These are phyloP conservation scores for Quadroppia sp. DNA, from an alignment of 2,888 invertebrate species.

Conservation along the genomic window DNA sequence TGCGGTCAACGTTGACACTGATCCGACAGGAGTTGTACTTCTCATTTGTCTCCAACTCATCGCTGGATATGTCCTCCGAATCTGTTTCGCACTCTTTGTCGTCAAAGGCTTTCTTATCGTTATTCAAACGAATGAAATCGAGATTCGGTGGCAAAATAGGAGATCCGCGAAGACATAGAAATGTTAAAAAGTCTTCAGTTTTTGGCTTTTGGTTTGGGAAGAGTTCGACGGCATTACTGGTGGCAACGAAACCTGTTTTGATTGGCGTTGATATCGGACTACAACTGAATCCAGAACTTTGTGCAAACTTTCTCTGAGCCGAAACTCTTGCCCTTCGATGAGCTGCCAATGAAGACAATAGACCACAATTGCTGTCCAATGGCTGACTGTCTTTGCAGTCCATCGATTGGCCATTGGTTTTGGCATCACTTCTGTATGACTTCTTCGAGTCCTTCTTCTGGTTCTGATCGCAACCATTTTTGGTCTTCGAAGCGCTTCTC, in stretches of 20 bases:
- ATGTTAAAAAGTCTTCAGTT: constrained; percentile 79
- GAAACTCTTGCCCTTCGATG: constrained; percentile 20
- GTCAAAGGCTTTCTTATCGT: not conserved
- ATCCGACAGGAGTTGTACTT: constrained; percentile 2
- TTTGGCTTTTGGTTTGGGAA: constrained; percentile 62
- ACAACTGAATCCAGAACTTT: constrained; percentile 58
- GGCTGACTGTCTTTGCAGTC: not conserved
- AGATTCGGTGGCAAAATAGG: constrained; percentile 35
- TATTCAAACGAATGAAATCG: constrained; percentile 20
- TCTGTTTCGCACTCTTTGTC: not conserved
- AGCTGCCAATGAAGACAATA: not conserved
- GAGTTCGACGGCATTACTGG: constrained; percentile 46
- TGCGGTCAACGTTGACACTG: not conserved
- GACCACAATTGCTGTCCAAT: not conserved
- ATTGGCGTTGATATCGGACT: constrained; percentile 60
- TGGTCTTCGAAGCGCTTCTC: not conserved
- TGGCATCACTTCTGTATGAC: not conserved
- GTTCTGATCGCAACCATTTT: not conserved
- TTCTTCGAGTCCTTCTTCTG: not conserved
- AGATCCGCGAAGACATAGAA: constrained; percentile 71
- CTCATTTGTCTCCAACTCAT: constrained; percentile 8
- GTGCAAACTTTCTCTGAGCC: constrained; percentile 69
- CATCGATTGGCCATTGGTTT: not conserved
- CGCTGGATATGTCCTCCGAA: not conserved
- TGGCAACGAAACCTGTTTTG: constrained; percentile 54